Base-by-base conservation (phyloP, 2,113 vertebrate genomes). In the Collichthys lucidus region DNA sequence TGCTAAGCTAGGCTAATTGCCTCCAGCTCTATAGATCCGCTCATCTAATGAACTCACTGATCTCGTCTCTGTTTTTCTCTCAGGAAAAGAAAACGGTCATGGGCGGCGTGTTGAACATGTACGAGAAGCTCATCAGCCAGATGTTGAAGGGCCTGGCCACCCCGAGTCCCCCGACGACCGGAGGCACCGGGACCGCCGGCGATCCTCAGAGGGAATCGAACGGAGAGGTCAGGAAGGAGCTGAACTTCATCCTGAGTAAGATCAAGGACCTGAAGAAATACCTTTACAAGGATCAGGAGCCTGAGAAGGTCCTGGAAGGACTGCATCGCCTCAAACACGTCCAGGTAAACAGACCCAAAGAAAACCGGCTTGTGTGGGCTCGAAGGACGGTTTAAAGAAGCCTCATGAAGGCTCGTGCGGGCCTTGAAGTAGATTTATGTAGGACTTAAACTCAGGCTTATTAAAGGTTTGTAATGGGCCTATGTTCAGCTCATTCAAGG, bases 131-230 rank as follows among this genome's bases (percentile, higher is more conserved):
- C 63, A 3, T 94, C 0, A 24, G 0, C 11, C 60, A 61, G 3
- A 94, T 94, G 91, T 3, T 92, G 72, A 40, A 57, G 12, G n/a
- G 89, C 65, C 53, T 77, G 44, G 77, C 90, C 4, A 75, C 61
- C 2, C 31, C 73, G 0, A 61, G 26, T 12, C 77, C 87, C 2
- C 60, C 8, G 29, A 46, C 31, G 0, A 19, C 19, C 0, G 5
- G 4, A 9, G 65, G 8, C 40, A 5, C 35, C 35, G 35, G 8
- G 35, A 40, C 35, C 35, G 7, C 35, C 35, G 2, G 35, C 35
- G 1, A 40, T 8, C 35, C 35, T 40, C 35, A 40, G 35, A 5
- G 0, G 31, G 7, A 1, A 40, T 40, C 7, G 0, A 3, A 4
- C 0, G 14, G 2, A 0, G 6, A 62, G 0, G 0, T 83, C 11